These are phyloP conservation scores for Eurois occulta DNA, from an alignment of 2,888 invertebrate genomes.

Conservation along the genomic window DNA sequence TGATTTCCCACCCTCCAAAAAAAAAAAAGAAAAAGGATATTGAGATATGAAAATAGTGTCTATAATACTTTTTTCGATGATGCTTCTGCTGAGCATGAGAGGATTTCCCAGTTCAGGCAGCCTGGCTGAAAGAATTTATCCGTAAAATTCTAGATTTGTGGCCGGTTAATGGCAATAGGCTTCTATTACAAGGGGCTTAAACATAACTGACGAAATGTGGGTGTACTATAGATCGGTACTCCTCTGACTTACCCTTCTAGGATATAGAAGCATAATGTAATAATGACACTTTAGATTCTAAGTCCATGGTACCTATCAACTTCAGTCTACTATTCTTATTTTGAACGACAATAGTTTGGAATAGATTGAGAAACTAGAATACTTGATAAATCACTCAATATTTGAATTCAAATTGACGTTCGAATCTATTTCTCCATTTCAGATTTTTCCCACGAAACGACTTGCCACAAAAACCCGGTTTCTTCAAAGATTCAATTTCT, in stretches of 20 bases:
- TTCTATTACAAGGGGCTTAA: not conserved
- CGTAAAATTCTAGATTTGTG: not conserved
- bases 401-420: conserved; percentile 28
- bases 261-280: not conserved
- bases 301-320: not conserved
- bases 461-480: not conserved
- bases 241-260: not conserved
- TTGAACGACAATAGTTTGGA: not conserved
- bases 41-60: not conserved
- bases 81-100: not conserved
- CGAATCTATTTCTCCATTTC: not conserved
- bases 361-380: not conserved
- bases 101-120: not conserved
- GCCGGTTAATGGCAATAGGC: not conserved
- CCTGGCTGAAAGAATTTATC: not conserved
- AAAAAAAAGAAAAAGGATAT: no score
- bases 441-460: conserved; percentile 6
- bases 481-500: not conserved
- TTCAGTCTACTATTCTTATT: not conserved
- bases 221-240: not conserved
- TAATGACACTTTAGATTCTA: no score
- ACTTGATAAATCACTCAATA: conserved; percentile 1
- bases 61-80: not conserved
- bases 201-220: not conserved
- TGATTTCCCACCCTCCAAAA: no score